phyloP scores from a whole-genome alignment of 2,888 invertebrate genomes.

The Polyommatus iphigenia region DNA sequence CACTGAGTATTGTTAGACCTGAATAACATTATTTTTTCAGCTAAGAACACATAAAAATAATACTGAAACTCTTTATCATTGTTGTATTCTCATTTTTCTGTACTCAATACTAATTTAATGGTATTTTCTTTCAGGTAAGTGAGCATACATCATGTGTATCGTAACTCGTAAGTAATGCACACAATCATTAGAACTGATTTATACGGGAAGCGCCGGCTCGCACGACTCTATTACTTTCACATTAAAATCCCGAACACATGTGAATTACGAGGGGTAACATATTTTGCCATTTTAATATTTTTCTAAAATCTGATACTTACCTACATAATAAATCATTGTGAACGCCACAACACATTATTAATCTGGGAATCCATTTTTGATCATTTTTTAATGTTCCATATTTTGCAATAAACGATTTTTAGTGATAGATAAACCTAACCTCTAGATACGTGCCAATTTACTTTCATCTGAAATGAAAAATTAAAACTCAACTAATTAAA shows the following conservation, averaged over 20 bases:
- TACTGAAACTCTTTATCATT: neutral
- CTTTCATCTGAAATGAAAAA: too few species aligned
- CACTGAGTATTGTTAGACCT: neutral
- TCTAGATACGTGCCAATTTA: too few species aligned
- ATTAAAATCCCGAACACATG: neutral
- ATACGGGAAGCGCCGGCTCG: constrained; percentile 8
- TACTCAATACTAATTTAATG: neutral
- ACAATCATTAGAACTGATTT: constrained; percentile 16
- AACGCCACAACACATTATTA: neutral
- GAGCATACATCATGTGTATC: constrained; percentile 30
- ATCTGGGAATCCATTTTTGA: neutral
- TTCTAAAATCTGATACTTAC: neutral
- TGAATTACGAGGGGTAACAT: constrained; percentile 23
- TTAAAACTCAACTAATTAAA: too few species aligned
- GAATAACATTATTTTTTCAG: neutral
- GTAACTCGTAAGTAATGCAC: constrained; percentile 21
- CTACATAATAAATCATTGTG: neutral
- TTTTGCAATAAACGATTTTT: neutral
- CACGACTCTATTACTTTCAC: neutral
- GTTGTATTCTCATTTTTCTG: neutral
- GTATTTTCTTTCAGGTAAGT: constrained; percentile 47
- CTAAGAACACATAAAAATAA: neutral
- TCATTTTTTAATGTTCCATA: neutral
- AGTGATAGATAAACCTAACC: too few species aligned
- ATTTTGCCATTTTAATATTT: neutral